phyloP scores from a whole-genome alignment of 1,140 invertebrate species.

The Neoseiulus cucumeris region DNA sequence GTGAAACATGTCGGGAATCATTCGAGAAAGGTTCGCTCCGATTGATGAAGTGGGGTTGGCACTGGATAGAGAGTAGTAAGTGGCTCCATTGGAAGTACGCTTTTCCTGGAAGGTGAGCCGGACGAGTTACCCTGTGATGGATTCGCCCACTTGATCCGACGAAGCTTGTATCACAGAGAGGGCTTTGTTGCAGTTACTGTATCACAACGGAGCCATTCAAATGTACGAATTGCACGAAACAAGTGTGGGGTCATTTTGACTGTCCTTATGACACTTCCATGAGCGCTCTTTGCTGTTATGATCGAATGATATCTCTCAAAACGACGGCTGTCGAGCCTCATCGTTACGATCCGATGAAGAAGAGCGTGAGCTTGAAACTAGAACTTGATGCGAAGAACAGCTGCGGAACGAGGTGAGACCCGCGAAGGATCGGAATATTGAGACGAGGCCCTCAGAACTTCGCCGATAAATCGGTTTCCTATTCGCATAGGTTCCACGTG shows the following conservation, averaged over 20 bases:
- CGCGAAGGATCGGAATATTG: too few species aligned
- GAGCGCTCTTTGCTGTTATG: background rate
- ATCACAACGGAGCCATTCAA: background rate
- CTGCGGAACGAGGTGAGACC: background rate
- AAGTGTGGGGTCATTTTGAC: background rate
- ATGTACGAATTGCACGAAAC: background rate
- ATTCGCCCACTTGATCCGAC: too few species aligned
- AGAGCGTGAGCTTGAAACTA: background rate
- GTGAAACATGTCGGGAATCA: background rate
- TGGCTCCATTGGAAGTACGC: background rate
- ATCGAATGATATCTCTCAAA: background rate
- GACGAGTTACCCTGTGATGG: too few species aligned
- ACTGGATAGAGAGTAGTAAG: background rate
- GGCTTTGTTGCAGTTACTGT: background rate
- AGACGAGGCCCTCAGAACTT: too few species aligned
- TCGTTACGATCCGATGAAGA: background rate
- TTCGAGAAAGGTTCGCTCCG: background rate
- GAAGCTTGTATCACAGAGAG: too few species aligned
- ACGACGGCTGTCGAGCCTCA: background rate
- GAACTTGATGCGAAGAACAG: background rate
- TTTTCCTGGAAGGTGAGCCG: background rate
- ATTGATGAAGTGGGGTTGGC: background rate
- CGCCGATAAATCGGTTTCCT: too few species aligned
- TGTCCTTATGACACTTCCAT: background rate
- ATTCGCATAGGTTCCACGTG: too few species aligned